Base-by-base conservation (phyloP, 2,888 invertebrate species). In the Orchesellides sinensis region DNA sequence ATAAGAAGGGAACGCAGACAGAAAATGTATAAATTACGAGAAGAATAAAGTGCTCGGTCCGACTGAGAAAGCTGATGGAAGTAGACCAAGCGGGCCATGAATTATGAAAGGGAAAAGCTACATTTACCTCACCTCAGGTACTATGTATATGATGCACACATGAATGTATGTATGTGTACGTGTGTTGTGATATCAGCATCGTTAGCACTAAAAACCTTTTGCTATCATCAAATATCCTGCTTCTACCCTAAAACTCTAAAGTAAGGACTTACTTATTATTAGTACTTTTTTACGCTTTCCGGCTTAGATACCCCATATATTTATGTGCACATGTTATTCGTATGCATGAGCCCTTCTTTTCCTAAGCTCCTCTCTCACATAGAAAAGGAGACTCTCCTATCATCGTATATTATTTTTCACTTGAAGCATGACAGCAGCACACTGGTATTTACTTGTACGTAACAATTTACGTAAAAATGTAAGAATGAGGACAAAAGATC, bases 1-100 rank as follows among this genome's bases (percentile, higher is more conserved):
- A 32, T 5, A 47, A 4, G 21, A 2, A 21, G 6, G 19, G 12
- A 54, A 25, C 54, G 54, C 1, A 54, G 61, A 10, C 29, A 65
- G 45, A 45, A 65, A 45, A 65, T 65, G 45, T 65, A 65, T 45
- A 45, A 65, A 65, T 65, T 65, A 45, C 45, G 25, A 40, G 23
- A 23, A 21, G 65, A 65, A 40, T 25, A 61, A 61, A 65, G 65
- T 65, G 45, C 8, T 65, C n/a, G n/a, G 32, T 52, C 29, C 14
- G 65, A 21, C 65, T 40, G 23, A 14, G n/a, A 21, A 52, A 52
- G 52, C 5, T 45, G 65, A 65, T 40, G 45, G 65, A 65, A 65
- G 65, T 65, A 65, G 65, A 65, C 14, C 65, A 65, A 65, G 65
- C 45, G 45, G 45, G 45, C 65, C 40, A 65, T 65, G 65, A 65